Evolutionary conservation across 2,113 vertebrate genomes (phyloP).

Genomic region (Puffinus mauretanicus): DNA sequence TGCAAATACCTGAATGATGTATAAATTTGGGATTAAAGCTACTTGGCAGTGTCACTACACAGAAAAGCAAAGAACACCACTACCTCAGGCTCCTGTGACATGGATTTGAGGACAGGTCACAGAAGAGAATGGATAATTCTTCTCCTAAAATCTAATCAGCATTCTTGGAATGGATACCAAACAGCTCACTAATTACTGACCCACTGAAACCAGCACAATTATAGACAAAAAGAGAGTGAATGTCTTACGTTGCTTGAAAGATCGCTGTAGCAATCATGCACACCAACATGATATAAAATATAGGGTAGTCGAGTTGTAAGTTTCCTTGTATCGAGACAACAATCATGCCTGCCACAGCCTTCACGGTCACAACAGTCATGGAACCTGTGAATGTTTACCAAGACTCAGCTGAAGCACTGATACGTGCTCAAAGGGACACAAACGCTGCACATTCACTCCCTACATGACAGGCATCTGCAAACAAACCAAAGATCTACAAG

Average conservation of each 20-base stretch:
- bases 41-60: not conserved
- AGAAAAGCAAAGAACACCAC: not conserved
- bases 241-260: constrained; percentile 88
- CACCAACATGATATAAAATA: constrained; percentile 95
- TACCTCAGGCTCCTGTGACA: not conserved
- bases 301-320: constrained; percentile 89
- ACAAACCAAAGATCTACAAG: not conserved
- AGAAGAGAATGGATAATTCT: not conserved
- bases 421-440: accelerated
- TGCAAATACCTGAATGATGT: not conserved
- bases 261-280: constrained; percentile 89
- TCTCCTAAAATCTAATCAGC: not conserved
- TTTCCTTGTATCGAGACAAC: constrained; percentile 83
- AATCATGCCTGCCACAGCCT: constrained; percentile 92
- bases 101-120: not conserved
- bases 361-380: constrained; percentile 89
- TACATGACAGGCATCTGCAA: not conserved
- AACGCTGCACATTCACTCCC: not conserved
- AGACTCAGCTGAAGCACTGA: not conserved
- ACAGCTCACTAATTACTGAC: not conserved
- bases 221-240: not conserved
- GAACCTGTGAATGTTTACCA: constrained; percentile 76
- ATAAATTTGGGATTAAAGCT: not conserved
- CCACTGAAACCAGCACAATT: not conserved
- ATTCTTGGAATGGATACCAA: not conserved